Conservation (phyloP, 1,140 invertebrate species). For the Gonatopus flavifemur region DNA sequence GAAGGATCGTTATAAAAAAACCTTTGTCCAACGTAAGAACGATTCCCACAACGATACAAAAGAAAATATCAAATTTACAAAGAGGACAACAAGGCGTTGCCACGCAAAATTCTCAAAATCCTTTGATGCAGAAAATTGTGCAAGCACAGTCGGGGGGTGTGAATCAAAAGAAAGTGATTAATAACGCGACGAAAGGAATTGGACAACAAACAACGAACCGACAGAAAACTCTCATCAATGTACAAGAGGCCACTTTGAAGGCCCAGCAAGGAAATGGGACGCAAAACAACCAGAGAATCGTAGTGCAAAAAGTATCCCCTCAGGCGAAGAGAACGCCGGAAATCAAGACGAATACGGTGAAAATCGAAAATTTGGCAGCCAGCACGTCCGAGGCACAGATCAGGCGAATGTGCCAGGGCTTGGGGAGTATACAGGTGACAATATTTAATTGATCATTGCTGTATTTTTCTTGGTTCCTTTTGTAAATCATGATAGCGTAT, state of each 20-base stretch:
- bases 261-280: neutral
- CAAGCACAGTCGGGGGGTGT: constrained; percentile 5
- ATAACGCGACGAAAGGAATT: constrained; percentile 16
- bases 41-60: constrained; percentile 33
- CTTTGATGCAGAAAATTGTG: neutral
- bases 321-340: constrained; percentile 27
- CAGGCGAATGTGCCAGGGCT: constrained; percentile 59
- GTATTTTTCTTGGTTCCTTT: constrained; percentile 1
- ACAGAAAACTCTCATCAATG: constrained; percentile 22
- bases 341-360: constrained; percentile 54
- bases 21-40: constrained; percentile 28
- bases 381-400: constrained; percentile 59
- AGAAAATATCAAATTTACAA: constrained; percentile 36
- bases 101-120: constrained; percentile 17
- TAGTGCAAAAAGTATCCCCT: constrained; percentile 42
- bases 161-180: constrained; percentile 2
- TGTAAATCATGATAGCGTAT: neutral
- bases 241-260: constrained; percentile 9
- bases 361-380: constrained; percentile 60
- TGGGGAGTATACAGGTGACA: constrained; percentile 62
- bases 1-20: constrained; percentile 40
- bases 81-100: constrained; percentile 19
- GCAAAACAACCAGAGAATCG: constrained; percentile 47
- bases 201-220: constrained; percentile 12
- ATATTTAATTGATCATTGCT: constrained; percentile 37